phyloP scores from a whole-genome alignment of 1,140 invertebrate species.

The Drosophila carrolli region DNA sequence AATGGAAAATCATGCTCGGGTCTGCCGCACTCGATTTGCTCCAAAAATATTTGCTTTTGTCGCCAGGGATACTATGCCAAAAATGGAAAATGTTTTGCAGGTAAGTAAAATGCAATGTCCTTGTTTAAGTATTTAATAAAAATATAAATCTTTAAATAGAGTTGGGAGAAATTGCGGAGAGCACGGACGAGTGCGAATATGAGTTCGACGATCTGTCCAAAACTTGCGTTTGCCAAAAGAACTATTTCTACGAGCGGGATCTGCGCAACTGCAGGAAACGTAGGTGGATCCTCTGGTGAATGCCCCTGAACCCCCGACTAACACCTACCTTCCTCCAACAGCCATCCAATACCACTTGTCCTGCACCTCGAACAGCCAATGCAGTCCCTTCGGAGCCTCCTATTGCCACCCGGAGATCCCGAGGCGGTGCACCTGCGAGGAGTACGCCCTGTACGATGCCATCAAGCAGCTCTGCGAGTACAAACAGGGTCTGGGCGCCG shows the following conservation, averaged over 20 bases:
- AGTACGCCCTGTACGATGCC: conserved; percentile 79
- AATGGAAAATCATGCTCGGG: conserved; percentile 73
- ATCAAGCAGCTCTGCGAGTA: conserved; percentile 76
- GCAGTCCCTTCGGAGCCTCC: conserved; percentile 80
- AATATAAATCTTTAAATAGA: conserved; percentile 37
- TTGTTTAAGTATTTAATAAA: background rate
- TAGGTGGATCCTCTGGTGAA: conserved; percentile 23
- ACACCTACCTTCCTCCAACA: conserved; percentile 8
- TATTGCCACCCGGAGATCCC: conserved; percentile 72
- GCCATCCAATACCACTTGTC: conserved; percentile 82
- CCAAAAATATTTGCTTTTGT: conserved; percentile 72
- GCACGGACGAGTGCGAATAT: conserved; percentile 77
- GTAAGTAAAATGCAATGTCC: conserved; percentile 25
- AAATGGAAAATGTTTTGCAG: conserved; percentile 82
- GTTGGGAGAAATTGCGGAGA: conserved; percentile 83
- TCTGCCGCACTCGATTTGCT: conserved; percentile 74
- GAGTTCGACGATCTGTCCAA: conserved; percentile 73
- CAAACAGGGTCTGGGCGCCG: conserved; percentile 71
- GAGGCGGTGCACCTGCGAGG: conserved; percentile 76
- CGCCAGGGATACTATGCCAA: conserved; percentile 70
- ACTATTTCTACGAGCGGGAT: conserved; percentile 78
- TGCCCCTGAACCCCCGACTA: background rate
- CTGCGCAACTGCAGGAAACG: conserved; percentile 80
- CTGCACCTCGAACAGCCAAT: conserved; percentile 82
- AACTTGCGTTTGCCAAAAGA: conserved; percentile 83